Conservation (phyloP, 2,113 vertebrate genomes). For the Cepphus grylle region DNA sequence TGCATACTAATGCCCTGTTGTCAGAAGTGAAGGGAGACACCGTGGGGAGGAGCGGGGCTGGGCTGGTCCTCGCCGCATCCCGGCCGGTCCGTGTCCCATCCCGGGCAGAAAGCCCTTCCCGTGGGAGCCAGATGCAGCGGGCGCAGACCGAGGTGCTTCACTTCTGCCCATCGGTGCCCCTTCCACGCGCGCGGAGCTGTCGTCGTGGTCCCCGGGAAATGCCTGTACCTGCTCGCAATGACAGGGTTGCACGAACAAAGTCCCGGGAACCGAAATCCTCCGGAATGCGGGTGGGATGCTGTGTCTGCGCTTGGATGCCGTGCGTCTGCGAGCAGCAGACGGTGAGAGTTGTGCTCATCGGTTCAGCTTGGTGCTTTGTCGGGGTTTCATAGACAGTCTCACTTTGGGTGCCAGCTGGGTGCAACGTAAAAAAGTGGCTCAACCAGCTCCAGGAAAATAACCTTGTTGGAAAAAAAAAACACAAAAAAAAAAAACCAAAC, state of each 20-base stretch:
- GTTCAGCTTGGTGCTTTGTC: background rate
- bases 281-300: background rate
- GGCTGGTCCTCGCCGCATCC: background rate
- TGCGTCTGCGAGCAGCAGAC: background rate
- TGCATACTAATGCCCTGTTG: background rate
- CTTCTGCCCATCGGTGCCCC: accelerated
- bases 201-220: accelerated
- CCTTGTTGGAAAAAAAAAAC: background rate
- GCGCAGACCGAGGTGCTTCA: accelerated
- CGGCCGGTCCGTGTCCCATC: too few relatives aligned
- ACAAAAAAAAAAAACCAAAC: background rate
- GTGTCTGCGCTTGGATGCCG: accelerated
- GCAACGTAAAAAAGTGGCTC: background rate
- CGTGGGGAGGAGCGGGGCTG: background rate
- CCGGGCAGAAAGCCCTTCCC: accelerated
- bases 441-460: background rate
- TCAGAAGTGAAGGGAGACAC: background rate
- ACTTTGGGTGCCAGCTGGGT: background rate
- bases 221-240: background rate
- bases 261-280: background rate
- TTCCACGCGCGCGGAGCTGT: accelerated
- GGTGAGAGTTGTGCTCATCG: background rate
- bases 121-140: accelerated
- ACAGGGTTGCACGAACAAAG: accelerated
- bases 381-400: background rate